phyloP scores from a whole-genome alignment of 2,113 vertebrate genomes.

The Equus quagga region DNA sequence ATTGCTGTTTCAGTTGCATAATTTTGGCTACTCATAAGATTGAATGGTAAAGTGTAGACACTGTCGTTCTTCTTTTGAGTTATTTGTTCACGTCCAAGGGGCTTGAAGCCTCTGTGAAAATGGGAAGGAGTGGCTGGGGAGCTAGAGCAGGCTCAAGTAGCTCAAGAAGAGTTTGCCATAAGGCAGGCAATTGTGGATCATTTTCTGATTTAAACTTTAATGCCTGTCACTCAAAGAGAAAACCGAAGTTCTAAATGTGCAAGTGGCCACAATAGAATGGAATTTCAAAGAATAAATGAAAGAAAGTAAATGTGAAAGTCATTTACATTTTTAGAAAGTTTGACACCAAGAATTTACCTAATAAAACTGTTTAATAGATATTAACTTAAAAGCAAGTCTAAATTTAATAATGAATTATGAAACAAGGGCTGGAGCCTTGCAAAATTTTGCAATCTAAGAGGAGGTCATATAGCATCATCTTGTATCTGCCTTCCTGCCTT shows the following conservation, averaged over 20 bases:
- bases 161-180: not conserved
- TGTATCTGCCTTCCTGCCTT: not conserved
- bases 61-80: not conserved
- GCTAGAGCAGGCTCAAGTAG: not conserved
- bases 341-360: not conserved
- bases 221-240: not conserved
- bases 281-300: slow-evolving; percentile 37
- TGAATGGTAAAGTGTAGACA: not conserved
- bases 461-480: not conserved
- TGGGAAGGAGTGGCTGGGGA: not conserved
- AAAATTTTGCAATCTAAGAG: not conserved
- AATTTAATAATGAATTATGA: slow-evolving; percentile 24
- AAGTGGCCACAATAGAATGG: not conserved
- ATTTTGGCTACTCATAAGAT: not conserved
- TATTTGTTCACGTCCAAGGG: not conserved
- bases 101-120: not conserved
- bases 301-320: not conserved
- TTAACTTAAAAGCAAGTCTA: not conserved
- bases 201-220: not conserved
- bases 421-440: not conserved
- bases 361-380: not conserved
- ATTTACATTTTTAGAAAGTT: slow-evolving; percentile 10
- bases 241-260: not conserved
- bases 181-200: not conserved
- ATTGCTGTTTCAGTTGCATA: not conserved